Evolutionary conservation across 2,797 vertebrate species (phyloP), one percentile per base, ranked within the genome.

Genomic region (Hoplostethus atlanticus): DNA sequence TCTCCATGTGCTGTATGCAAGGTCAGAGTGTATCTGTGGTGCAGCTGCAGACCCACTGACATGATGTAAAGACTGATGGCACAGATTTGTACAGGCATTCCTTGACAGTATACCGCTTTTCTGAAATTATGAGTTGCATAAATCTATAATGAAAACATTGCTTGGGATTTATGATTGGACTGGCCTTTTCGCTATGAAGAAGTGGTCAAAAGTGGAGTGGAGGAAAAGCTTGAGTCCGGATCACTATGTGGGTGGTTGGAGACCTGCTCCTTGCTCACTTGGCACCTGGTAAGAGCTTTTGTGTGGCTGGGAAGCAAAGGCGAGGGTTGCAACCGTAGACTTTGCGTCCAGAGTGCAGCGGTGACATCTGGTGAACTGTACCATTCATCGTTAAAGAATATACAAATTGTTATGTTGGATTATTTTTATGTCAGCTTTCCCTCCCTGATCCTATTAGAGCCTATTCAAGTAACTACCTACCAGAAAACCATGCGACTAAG

Each of bases 341-440:
- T 85, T 84, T 77, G 83, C 17, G 80, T 87, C 75, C 87, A 80
- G 88, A 90, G 90, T 73, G 77, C 84, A 85, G 77, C 47, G 83
- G 92, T 91, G 92, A 86, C 89, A 86, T 87, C 82, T 83, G 87
- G 90, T 80, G 90, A 91, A 83, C 81, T 79, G 90, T 76, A 91
- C 92, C 91, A 91, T 92, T 92, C 85, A 91, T 87, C 55, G 59
- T 83, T 89, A 66, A 88, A 92, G 82, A 91, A 89, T 91, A 92
- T 91, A 86, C 87, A 91, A 90, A 91, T 90, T 92, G 87, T 90
- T 91, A 84, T 66, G 68, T 77, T 52, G 91, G 91, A 92, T 92
- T 93, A 84, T 91, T 88, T 89, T 89, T 64, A 88, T 91, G 91
- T 92, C 90, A 89, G 91, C 83, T 87, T 88, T 90, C 66, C 76